A percentile compares a stretch with the other conserved stretches of the same genome.
Conservation (phyloP, 2,888 invertebrate genomes). For the Poecilobothrus nobilitatus region DNA sequence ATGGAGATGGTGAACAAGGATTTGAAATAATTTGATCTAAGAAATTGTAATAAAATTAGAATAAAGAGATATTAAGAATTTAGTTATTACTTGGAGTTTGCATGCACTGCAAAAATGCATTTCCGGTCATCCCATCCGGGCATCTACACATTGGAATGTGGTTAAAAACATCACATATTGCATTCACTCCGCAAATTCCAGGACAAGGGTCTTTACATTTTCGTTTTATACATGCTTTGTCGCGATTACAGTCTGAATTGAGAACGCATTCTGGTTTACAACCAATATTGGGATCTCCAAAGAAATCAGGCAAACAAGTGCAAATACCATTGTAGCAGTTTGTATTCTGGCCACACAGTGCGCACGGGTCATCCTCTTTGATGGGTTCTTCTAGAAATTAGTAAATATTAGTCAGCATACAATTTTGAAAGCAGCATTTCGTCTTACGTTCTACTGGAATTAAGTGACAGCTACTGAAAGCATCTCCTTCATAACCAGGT, state of each 20-base stretch:
- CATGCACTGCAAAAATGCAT: slow-evolving; percentile 58
- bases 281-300: slow-evolving; percentile 59
- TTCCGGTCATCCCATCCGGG: slow-evolving; percentile 54
- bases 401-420: slow-evolving; percentile 8
- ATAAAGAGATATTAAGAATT: too few relatives aligned
- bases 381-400: slow-evolving; percentile 26
- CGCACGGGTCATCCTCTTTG: slow-evolving; percentile 51
- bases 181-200: slow-evolving; percentile 62
- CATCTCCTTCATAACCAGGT: slow-evolving; percentile 54
- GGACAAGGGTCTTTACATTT: slow-evolving; percentile 65
- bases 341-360: slow-evolving; percentile 65
- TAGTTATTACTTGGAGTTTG: slow-evolving; percentile 46
- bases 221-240: slow-evolving; percentile 60
- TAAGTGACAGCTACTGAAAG: slow-evolving; percentile 50
- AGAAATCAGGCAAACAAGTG: slow-evolving; percentile 56
- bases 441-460: slow-evolving; percentile 41
- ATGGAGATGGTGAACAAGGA: slow-evolving; percentile 55
- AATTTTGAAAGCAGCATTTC: neutral
- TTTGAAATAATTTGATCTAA: slow-evolving; percentile 32
- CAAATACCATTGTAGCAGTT: slow-evolving; percentile 60
- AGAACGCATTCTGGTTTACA: slow-evolving; percentile 65
- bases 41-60: slow-evolving; percentile 20
- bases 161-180: slow-evolving; percentile 62
- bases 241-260: slow-evolving; percentile 58
- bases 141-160: slow-evolving; percentile 64